Percentiles rank a stretch among this genome's conserved stretches.
Conservation (phyloP, 2,888 invertebrate species). For the Cepaea hortensis region DNA sequence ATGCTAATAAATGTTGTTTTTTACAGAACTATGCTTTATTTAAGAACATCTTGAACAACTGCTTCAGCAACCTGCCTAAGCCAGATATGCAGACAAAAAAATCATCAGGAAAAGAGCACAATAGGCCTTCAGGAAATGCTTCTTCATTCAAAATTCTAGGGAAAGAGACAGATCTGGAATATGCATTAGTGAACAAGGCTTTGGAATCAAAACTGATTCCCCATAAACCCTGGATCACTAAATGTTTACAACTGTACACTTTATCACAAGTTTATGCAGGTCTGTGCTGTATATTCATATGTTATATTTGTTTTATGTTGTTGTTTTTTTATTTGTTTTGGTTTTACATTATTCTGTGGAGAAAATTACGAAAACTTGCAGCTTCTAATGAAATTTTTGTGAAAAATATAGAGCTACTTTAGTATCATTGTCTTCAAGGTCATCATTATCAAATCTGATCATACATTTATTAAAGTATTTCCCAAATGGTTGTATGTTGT, state of each 20-base stretch:
- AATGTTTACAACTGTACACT: constrained; percentile 73
- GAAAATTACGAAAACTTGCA: too few relatives aligned
- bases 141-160: neutral
- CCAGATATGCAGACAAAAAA: constrained; percentile 55
- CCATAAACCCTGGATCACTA: constrained; percentile 74
- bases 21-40: constrained; percentile 70
- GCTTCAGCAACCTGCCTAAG: constrained; percentile 72
- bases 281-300: constrained; percentile 51
- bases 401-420: too few relatives aligned
- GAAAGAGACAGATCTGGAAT: constrained; percentile 62
- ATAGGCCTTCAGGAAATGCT: constrained; percentile 59
- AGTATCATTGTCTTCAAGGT: too few relatives aligned
- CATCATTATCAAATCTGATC: too few relatives aligned
- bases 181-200: constrained; percentile 67
- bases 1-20: neutral
- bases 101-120: constrained; percentile 38
- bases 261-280: constrained; percentile 74
- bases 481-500: too few relatives aligned
- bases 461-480: too few relatives aligned
- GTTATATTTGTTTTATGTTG: neutral
- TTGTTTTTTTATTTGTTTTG: neutral
- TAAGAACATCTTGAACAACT: constrained; percentile 71
- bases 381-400: too few relatives aligned
- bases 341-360: neutral
- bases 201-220: constrained; percentile 69